Conservation (phyloP, 2,888 invertebrate species). For the Amiota communis region DNA sequence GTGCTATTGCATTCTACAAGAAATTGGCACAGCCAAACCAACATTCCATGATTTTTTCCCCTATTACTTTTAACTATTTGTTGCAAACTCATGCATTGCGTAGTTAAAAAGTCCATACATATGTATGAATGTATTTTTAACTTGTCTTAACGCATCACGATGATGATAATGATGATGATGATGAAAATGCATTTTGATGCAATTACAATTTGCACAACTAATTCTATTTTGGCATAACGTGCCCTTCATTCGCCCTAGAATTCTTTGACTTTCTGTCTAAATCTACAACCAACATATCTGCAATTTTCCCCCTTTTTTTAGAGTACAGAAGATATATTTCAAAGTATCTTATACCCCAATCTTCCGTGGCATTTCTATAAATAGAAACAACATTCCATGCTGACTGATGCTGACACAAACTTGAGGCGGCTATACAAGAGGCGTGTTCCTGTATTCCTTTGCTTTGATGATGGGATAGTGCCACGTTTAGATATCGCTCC, state of each 20-base stretch:
- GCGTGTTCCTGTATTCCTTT: neutral
- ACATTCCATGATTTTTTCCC: no score
- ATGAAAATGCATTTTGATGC: neutral
- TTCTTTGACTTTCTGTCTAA: neutral
- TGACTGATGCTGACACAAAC: no score
- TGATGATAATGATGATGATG: no score
- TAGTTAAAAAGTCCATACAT: neutral
- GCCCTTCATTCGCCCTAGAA: no score
- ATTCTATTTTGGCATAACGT: neutral
- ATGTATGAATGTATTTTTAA: no score
- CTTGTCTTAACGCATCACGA: no score
- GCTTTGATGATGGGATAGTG: neutral
- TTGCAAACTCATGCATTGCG: neutral
- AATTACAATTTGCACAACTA: neutral
- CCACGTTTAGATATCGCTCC: constrained; percentile 11
- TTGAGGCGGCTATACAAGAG: neutral
- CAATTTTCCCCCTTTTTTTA: constrained; percentile 13
- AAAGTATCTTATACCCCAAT: constrained; percentile 9
- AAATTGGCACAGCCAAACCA: constrained; percentile 10
- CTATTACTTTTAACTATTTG: no score
- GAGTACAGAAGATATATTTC: constrained; percentile 11
- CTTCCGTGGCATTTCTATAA: constrained; percentile 2
- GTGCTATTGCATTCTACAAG: no score
- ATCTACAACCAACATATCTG: neutral
- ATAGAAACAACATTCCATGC: neutral